These are phyloP conservation scores for Microtus richardsoni DNA, from an alignment of 2,113 vertebrate species.

Conservation along the genomic window DNA sequence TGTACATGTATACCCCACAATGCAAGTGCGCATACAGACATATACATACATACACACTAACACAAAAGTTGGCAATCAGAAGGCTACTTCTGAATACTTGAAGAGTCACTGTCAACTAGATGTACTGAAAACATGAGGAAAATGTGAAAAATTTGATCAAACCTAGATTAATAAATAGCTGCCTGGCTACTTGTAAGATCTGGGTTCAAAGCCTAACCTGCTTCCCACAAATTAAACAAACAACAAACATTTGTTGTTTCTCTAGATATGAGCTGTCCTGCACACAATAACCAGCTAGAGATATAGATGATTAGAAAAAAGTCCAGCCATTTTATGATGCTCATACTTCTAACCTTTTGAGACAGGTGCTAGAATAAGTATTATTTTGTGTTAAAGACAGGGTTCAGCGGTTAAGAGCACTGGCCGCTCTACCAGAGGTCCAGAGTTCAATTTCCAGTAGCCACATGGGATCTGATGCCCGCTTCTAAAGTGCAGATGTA, in stretches of 20 bases:
- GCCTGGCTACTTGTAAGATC: not conserved
- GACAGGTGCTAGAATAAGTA: constrained; percentile 21
- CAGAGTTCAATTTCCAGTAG: not conserved
- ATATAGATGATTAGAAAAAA: not conserved
- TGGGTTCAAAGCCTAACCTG: not conserved
- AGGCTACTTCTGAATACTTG: not conserved
- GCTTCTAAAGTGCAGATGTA: not conserved
- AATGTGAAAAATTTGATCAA: not conserved
- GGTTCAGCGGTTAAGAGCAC: not conserved
- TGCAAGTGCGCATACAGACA: not conserved
- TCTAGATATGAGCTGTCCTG: not conserved
- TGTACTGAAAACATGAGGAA: not conserved
- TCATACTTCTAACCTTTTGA: not conserved
- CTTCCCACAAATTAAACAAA: not conserved
- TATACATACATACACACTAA: not conserved
- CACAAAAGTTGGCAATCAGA: not conserved
- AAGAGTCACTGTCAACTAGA: not conserved
- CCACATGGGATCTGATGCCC: not conserved
- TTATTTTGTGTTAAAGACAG: not conserved
- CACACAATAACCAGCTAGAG: not conserved
- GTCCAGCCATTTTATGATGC: not conserved
- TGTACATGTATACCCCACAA: not conserved
- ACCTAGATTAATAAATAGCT: not conserved
- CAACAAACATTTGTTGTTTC: not conserved
- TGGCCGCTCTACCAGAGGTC: not conserved